A percentile compares a stretch with the other conserved stretches of the same genome.
phyloP scores from a whole-genome alignment of 2,888 invertebrate genomes.

The Cheilosia urbana region DNA sequence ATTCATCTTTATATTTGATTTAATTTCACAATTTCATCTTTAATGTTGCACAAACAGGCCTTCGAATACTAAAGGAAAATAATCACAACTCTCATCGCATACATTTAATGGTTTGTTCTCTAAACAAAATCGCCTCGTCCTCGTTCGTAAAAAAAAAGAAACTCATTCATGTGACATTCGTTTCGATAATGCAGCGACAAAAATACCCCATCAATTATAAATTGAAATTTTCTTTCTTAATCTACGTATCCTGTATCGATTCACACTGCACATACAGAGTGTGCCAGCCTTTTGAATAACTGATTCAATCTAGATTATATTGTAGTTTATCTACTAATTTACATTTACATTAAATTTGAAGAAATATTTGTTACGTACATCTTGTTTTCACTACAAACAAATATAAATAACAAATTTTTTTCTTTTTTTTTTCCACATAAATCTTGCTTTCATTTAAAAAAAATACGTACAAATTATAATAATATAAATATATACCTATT shows the following conservation, averaged over 20 bases:
- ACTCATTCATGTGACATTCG: too few relatives aligned
- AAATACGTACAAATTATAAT: constrained; percentile 43
- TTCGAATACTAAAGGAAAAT: neutral
- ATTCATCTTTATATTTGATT: neutral
- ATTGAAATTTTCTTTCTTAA: too few relatives aligned
- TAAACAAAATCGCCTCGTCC: too few relatives aligned
- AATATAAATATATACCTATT: constrained; percentile 30
- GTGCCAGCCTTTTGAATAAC: neutral
- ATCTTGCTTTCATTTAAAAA: constrained; percentile 17
- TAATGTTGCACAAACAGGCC: neutral
- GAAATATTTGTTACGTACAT: constrained; percentile 34
- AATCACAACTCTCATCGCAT: too few relatives aligned
- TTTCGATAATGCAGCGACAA: too few relatives aligned
- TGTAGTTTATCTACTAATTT: constrained; percentile 4
- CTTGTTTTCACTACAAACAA: constrained; percentile 32
- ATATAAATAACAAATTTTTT: constrained; percentile 10
- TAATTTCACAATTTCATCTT: neutral
- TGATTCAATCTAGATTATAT: neutral
- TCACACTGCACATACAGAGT: neutral
- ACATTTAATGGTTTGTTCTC: too few relatives aligned
- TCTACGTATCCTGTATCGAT: too few relatives aligned
- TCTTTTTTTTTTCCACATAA: constrained; percentile 23
- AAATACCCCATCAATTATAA: too few relatives aligned
- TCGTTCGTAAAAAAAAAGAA: too few relatives aligned
- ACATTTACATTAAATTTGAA: constrained; percentile 18